Evolutionary conservation across 2,113 vertebrate genomes (phyloP), one percentile per base, ranked within the genome.

Genomic region (Sceloporus tristichus): DNA sequence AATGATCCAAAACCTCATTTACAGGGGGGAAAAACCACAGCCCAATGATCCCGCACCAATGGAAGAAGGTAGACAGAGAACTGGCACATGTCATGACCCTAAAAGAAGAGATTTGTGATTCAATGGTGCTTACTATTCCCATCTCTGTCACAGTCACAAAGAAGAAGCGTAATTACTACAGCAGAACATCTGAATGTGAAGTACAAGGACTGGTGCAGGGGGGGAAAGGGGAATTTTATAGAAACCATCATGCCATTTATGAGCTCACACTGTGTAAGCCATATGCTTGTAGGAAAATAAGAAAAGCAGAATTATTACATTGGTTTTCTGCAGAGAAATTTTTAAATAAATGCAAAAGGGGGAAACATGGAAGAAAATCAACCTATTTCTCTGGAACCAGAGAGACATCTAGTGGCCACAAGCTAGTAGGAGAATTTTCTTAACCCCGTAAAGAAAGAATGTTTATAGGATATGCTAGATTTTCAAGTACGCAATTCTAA

Each of bases 391-490:
- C 78, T 73, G 89, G 96, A 96, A 92, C 90, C 91, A 92, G 87
- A 93, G 96, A 91, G 96, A 96, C 96, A 97, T 94, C 97, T 97
- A 97, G 96, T 97, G 96, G 96, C 75, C 89, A 82, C n/a, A 23
- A 91, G 84, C 53, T 82, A 8, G 84, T 4, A 81, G 62, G 18
- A 90, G 40, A 11, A 83, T n/a, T 82, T 85, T 78, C 76, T 80
- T 23, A 48, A 7, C 27, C n/a, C 86, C 79, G 1, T 56, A 73
- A 11, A 25, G 11, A 85, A 84, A 70, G 29, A 76, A 66, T 2
- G 54, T 8, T 65, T 77, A 13, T 79, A 79, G 4, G 78, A 79
- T 79, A 8, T 14, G 21, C 88, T 89, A 2, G n/a, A 48, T 62
- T 85, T 76, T 34, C 66, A 4, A 73, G 56, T n/a, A 1, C 48